Evolutionary conservation across 2,797 vertebrate genomes (phyloP), one percentile per base, ranked within the genome.

Genomic region (Sebastes vulpes): DNA sequence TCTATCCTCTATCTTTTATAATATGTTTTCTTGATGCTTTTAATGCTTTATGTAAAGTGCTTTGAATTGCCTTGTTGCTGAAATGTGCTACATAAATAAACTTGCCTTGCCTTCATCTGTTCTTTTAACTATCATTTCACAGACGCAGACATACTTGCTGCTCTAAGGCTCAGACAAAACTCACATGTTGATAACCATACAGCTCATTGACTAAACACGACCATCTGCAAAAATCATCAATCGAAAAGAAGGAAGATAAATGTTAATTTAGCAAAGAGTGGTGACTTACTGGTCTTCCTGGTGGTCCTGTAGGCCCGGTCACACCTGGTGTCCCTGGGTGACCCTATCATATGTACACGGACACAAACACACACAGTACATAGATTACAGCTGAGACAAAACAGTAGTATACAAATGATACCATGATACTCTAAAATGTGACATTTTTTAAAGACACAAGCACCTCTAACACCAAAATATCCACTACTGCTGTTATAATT

Each of bases 241-340:
- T 48, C n/a, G 21, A 61, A 65, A 66, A 23, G 3, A 28, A 48
- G 50, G 4, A 9, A 46, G 25, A 28, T 16, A 50, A 23, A 21
- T 32, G 20, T 2, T 31, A 65, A 67, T 20, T 42, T 12, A 61
- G 64, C 14, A 76, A 69, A 64, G 20, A 69, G 53, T 25, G 61
- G 5, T 86, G 82, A 96, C 98, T 97, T 96, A 99, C 98, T 91
- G 94, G 87, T 91, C 93, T 97, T 92, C 99, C 99, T 29, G 93
- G 96, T 74, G 97, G 97, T 89, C 99, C 99, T 1, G 97, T 85
- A 77, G 93, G 94, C 46, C 99, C 99, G 1, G 94, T 92, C 76
- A 92, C 96, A 86, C 99, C 99, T 53, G 97, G 97, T 35, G 89
- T 96, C 54, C 99, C 99, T 6, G 96, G 95, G 87, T 99, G 98